Base-by-base conservation (phyloP, 1,140 invertebrate genomes). In the Brachionus angularis region DNA sequence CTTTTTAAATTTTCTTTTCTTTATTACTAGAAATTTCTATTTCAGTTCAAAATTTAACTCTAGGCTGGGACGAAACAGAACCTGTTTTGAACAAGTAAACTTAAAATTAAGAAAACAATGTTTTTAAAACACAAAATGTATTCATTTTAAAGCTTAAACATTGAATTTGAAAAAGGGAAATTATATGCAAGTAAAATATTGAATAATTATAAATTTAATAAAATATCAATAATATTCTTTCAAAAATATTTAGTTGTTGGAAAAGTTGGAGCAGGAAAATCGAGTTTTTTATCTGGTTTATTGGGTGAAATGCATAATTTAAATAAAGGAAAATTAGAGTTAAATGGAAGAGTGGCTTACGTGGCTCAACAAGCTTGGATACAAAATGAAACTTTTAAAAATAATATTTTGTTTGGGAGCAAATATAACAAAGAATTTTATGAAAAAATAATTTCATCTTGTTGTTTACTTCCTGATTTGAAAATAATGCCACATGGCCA, bases 231-330 rank as follows among this genome's bases (percentile, higher is more conserved):
- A 18, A n/a, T 16, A 18, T 46, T 12, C 10, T 67, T 8, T 47
- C 46, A 29, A 31, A 67, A 16, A 39, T 67, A n/a, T 39, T 90
- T 91, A n/a, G 84, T 93, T 47, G 90, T 93, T 33, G 92, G 92
- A 33, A 86, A 86, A 49, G 91, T 95, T 1, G 92, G 91, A 67
- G 87, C 89, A 34, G 93, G 92, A 29, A 95, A 96, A 83, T 91
- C 88, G 75, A 93, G 91, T 29, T 82, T 95, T 1, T 82, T 94
- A 29, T 88, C 89, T n/a, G 90, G 91, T 1, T 82, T 92, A 49
- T 83, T 95, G 1, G 91, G 91, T 27, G 91, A 94, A 84, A 93
- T 95, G 89, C 86, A 89, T 69, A 89, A 87, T 81, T 75, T 85
- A 14, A 91, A 91, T 23, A 42, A 67, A n/a, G 71, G 71, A 18